phyloP scores from a whole-genome alignment of 2,888 invertebrate species.

The Eupeodes latifasciatus region DNA sequence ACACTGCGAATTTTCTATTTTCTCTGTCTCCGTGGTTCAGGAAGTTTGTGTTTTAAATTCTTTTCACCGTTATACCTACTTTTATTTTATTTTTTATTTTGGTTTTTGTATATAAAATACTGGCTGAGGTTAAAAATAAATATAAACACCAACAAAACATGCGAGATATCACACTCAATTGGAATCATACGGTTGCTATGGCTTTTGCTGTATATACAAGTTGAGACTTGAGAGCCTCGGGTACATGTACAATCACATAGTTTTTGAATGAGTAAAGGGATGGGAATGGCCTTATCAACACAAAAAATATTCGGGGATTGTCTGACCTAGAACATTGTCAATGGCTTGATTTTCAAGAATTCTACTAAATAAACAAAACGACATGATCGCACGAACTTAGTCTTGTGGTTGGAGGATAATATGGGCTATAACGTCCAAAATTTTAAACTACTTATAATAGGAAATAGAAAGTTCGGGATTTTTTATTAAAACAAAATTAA shows the following conservation, averaged over 20 bases:
- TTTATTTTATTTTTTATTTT: background rate
- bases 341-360: background rate
- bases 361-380: no score
- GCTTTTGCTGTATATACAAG: background rate
- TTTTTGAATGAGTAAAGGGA: background rate
- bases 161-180: constrained; percentile 1
- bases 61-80: background rate
- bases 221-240: background rate
- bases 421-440: no score
- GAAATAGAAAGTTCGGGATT: no score
- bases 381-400: no score
- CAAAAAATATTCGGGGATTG: constrained; percentile 7
- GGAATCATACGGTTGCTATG: background rate
- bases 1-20: constrained; percentile 22
- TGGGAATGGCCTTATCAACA: background rate
- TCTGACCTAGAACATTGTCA: constrained; percentile 43
- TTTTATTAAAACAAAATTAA: no score
- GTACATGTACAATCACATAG: no score
- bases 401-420: no score
- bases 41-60: constrained; percentile 41
- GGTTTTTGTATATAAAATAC: background rate
- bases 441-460: no score
- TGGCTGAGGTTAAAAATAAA: constrained; percentile 51
- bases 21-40: constrained; percentile 31
- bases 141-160: background rate